phyloP scores from a whole-genome alignment of 1,140 invertebrate genomes.

The Manduca sexta region DNA sequence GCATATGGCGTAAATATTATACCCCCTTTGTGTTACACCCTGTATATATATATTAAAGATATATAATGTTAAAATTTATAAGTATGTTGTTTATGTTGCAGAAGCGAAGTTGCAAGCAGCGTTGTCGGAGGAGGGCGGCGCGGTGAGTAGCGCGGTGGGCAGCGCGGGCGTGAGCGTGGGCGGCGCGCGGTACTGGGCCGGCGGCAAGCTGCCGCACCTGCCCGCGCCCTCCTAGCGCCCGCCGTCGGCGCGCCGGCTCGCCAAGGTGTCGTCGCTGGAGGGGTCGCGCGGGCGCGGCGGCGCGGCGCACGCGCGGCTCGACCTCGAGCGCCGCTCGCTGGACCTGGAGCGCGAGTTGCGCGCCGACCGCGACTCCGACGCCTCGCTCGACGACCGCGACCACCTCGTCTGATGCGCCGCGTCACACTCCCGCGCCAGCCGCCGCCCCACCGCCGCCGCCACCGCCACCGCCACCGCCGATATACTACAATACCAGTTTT shows the following conservation, averaged over 20 bases:
- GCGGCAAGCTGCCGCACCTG: slow-evolving; percentile 55
- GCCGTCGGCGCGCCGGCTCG: slow-evolving; percentile 56
- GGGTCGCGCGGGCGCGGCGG: slow-evolving; percentile 47
- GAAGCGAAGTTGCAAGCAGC: slow-evolving; percentile 70
- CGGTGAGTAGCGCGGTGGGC: slow-evolving; percentile 9
- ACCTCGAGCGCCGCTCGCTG: slow-evolving; percentile 57
- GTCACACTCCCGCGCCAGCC: not conserved
- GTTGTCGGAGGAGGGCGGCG: slow-evolving; percentile 54
- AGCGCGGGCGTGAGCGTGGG: slow-evolving; percentile 19
- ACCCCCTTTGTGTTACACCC: not conserved
- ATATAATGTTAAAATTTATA: too few species aligned
- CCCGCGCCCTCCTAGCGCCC: slow-evolving; percentile 65
- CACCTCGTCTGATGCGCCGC: slow-evolving; percentile 48
- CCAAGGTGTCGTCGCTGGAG: slow-evolving; percentile 64
- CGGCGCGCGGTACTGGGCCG: slow-evolving; percentile 42
- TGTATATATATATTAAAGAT: too few species aligned
- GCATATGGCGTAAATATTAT: too few species aligned
- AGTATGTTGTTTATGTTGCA: slow-evolving; percentile 18
- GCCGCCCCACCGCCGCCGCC: not conserved
- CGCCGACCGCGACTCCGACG: slow-evolving; percentile 49
- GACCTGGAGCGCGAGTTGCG: slow-evolving; percentile 64
- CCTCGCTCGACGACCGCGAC: slow-evolving; percentile 61
- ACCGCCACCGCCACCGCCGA: not conserved
- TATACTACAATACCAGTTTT: not conserved
- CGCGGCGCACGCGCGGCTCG: slow-evolving; percentile 38